Conservation (phyloP, 1,140 invertebrate genomes). For the Eulimnadia texana region DNA sequence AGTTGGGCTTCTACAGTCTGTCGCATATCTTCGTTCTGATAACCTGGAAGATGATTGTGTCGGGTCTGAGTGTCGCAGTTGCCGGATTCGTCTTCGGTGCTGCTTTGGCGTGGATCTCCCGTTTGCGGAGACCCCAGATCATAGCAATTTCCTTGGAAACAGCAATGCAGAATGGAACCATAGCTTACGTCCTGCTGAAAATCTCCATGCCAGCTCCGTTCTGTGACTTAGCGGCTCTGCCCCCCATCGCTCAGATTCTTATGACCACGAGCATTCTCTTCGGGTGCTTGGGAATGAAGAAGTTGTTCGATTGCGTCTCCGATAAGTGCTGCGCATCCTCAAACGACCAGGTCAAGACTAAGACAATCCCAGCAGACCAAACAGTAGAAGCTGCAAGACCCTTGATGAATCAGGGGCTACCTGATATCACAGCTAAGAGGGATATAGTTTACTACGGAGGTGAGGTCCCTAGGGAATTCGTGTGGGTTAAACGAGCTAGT, state of each 20-base stretch:
- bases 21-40: slow-evolving; percentile 15
- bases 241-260: slow-evolving; percentile 26
- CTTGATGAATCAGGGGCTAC: background rate
- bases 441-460: slow-evolving; percentile 9
- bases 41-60: slow-evolving; percentile 34
- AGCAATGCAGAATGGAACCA: slow-evolving; percentile 34
- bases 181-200: slow-evolving; percentile 33
- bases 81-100: slow-evolving; percentile 66
- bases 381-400: background rate
- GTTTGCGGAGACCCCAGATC: slow-evolving; percentile 23
- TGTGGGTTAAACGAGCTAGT: slow-evolving; percentile 1
- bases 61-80: slow-evolving; percentile 72
- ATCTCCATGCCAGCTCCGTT: slow-evolving; percentile 32
- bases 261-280: slow-evolving; percentile 23
- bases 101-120: slow-evolving; percentile 14
- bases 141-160: slow-evolving; percentile 38
- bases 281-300: background rate
- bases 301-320: background rate
- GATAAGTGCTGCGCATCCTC: no score
- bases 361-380: no score
- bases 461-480: slow-evolving; percentile 7
- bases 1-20: slow-evolving; percentile 16
- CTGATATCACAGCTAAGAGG: background rate
- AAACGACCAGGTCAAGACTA: no score
- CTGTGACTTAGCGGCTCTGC: slow-evolving; percentile 31